These are phyloP conservation scores for Empis stercorea DNA, from an alignment of 2,888 invertebrate species.

Conservation along the genomic window DNA sequence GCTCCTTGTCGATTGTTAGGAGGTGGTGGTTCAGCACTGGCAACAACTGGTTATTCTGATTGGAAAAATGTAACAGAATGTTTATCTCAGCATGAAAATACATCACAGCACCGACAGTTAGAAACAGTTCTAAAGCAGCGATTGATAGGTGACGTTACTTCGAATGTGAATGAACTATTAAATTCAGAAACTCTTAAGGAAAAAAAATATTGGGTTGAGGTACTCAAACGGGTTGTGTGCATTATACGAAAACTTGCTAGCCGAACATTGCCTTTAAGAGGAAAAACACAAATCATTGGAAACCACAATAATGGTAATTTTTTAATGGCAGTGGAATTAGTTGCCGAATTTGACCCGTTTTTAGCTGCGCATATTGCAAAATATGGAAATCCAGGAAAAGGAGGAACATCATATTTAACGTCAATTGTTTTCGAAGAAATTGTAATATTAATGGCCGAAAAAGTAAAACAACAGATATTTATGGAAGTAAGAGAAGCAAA, in stretches of 20 bases:
- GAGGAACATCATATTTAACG: neutral
- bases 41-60: neutral
- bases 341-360: constrained; percentile 1
- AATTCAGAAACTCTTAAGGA: neutral
- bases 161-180: neutral
- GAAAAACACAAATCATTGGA: neutral
- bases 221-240: neutral
- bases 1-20: neutral
- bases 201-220: neutral
- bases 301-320: neutral
- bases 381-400: constrained; percentile 1
- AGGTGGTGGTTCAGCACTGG: neutral
- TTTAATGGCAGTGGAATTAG: neutral
- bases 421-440: constrained; percentile 1
- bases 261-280: constrained; percentile 1
- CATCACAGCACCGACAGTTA: constrained; percentile 1
- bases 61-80: constrained; percentile 1
- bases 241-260: neutral
- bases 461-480: neutral
- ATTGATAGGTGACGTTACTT: neutral
- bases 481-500: neutral
- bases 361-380: constrained; percentile 1
- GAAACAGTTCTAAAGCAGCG: neutral
- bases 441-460: neutral
- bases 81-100: neutral